These are phyloP conservation scores for Diplogasteroides magnus DNA, from an alignment of 1,140 invertebrate species.

Conservation along the genomic window DNA sequence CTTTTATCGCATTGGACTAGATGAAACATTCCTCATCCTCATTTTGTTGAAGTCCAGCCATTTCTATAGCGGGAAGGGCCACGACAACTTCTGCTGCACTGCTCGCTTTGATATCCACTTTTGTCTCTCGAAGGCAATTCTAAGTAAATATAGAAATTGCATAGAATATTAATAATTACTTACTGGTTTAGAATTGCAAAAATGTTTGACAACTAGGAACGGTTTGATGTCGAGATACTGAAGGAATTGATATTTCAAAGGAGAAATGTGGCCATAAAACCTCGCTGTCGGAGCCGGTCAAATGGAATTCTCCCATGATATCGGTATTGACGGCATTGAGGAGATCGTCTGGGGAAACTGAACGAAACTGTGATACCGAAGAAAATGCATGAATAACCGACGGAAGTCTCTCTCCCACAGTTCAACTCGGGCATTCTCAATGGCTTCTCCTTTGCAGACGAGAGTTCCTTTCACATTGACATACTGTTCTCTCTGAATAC, in stretches of 20 bases:
- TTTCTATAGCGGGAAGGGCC: background rate
- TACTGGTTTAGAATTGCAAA: background rate
- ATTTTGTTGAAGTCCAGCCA: background rate
- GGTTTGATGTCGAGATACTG: background rate
- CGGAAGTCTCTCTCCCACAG: background rate
- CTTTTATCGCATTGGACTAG: background rate
- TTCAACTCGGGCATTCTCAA: background rate
- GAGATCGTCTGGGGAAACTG: background rate
- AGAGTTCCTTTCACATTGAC: background rate
- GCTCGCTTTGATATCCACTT: too few species aligned
- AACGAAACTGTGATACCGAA: background rate
- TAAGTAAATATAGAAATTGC: background rate
- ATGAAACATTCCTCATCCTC: too few species aligned
- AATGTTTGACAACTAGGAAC: background rate
- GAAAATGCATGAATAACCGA: background rate
- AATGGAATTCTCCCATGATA: background rate
- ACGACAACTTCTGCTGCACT: too few species aligned
- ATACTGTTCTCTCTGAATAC: background rate
- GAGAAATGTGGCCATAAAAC: background rate
- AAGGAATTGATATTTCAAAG: background rate
- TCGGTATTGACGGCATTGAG: background rate
- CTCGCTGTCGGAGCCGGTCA: background rate
- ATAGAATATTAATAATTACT: background rate
- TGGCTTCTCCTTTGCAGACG: background rate
- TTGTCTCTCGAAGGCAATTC: background rate